Conservation (phyloP, 2,797 vertebrate species). For the Echiichthys vipera region DNA sequence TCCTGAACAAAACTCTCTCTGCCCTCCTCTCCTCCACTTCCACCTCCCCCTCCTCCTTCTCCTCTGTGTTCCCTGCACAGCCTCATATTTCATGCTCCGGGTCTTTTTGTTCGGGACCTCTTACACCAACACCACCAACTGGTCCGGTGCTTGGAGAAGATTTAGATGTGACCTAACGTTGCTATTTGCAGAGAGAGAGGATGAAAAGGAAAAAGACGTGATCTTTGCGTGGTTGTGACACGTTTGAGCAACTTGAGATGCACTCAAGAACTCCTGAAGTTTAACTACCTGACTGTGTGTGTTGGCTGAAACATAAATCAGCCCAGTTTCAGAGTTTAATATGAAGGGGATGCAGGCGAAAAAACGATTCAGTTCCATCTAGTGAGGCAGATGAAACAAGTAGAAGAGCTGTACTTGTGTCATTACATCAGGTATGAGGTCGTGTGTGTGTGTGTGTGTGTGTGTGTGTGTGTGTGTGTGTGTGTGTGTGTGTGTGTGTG, state of each 20-base stretch:
- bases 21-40: slow-evolving; percentile 19
- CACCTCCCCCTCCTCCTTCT: slow-evolving; percentile 11
- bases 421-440: slow-evolving; percentile 59
- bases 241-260: slow-evolving; percentile 47
- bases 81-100: slow-evolving; percentile 76
- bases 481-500: slow-evolving; percentile 8
- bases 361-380: too few relatives aligned
- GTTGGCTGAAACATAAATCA: slow-evolving; percentile 45
- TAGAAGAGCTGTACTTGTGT: slow-evolving; percentile 22
- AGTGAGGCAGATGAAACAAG: slow-evolving; percentile 27
- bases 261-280: slow-evolving; percentile 39
- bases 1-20: slow-evolving; percentile 53
- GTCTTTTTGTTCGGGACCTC: slow-evolving; percentile 65
- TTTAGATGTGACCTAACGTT: slow-evolving; percentile 63
- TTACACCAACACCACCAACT: slow-evolving; percentile 53
- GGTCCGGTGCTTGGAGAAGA: slow-evolving; percentile 44
- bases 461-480: slow-evolving; percentile 32
- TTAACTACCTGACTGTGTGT: slow-evolving; percentile 12
- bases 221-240: slow-evolving; percentile 29
- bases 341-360: too few relatives aligned
- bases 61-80: slow-evolving; percentile 46
- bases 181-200: slow-evolving; percentile 52
- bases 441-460: slow-evolving; percentile 50
- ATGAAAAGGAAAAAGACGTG: background rate
- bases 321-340: background rate